Base-by-base conservation (phyloP, 1,140 invertebrate genomes). In the Caligus rogercresseyi region DNA sequence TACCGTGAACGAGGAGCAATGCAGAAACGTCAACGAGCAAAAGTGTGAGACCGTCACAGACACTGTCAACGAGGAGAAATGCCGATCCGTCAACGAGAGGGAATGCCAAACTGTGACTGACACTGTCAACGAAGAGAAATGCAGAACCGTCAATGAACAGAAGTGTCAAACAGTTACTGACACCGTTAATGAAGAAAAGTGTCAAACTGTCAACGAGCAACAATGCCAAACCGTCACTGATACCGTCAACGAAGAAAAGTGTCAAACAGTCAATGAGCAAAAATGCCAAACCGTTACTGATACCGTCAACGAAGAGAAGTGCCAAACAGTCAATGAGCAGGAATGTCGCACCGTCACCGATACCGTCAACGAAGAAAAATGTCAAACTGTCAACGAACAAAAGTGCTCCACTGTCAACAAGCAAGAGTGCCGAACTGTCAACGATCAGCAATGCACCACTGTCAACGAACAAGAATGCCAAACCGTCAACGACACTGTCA, bases 71-170 rank as follows among this genome's bases (percentile, higher is more conserved):
- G 15, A 15, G 54, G 24, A 19, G 25, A 7, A 52, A 43, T 19
- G 54, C 60, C 19, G 3, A 4, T 20, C 1, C 13, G 14, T 2
- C 19, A 2, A 16, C 14, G 7, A 57, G 21, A 19, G 21, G 11
- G 20, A 20, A 13, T 62, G 3, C 24, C 16, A 19, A 20, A 14
- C 52, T 31, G 15, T 57, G 19, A 56, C 52, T 26, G 24, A 25
- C n/a, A 63, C 61, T 16, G 52, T 58, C n/a, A 58, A 52, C n/a
- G 61, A 63, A 13, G 52, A 63, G 54, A 20, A 63, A 18, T 63
- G 61, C 25, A 20, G 25, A 53, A 63, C 61, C 24, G 52, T 20
- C 7, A 57, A 56, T 25, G 61, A 55, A 55, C n/a, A 63, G 52
- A 21, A 62, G 54, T 62, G 61, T 63, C 11, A 11, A 57, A 57